Evolutionary conservation across 64 coral and sea anemone species (phyloP).

Genomic region (Stylophora pistillata): DNA sequence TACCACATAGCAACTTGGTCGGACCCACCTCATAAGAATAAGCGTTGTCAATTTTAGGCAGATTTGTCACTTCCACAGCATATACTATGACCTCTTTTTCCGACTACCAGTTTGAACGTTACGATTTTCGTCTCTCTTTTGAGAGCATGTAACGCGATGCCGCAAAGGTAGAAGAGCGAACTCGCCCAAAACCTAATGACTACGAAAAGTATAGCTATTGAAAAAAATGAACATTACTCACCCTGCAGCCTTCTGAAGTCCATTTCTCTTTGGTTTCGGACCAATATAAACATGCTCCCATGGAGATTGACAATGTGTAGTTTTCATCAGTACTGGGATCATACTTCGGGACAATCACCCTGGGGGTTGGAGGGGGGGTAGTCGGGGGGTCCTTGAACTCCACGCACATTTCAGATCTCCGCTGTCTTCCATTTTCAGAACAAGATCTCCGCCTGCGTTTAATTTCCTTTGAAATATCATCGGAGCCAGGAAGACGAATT

Average conservation of each 20-base stretch:
- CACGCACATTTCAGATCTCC: constrained; percentile 70
- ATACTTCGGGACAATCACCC: constrained; percentile 42
- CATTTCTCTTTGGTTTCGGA: constrained; percentile 58
- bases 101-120: too few relatives aligned
- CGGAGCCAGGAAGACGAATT: constrained; percentile 5
- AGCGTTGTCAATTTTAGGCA: too few relatives aligned
- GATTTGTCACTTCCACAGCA: too few relatives aligned
- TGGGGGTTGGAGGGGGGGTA: constrained; percentile 71
- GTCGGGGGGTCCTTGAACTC: constrained; percentile 92
- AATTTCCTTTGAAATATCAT: neutral
- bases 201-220: too few relatives aligned
- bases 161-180: too few relatives aligned
- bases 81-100: too few relatives aligned
- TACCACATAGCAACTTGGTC: too few relatives aligned
- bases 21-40: too few relatives aligned
- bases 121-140: too few relatives aligned
- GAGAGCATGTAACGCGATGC: too few relatives aligned
- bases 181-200: too few relatives aligned
- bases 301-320: constrained; percentile 74
- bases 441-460: constrained; percentile 65
- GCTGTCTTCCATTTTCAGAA: constrained; percentile 66
- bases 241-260: constrained; percentile 79
- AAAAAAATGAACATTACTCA: constrained; percentile 22
- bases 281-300: constrained; percentile 88
- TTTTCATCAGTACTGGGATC: constrained; percentile 77